These are phyloP conservation scores for Allobates femoralis DNA, from an alignment of 2,797 vertebrate species.

Conservation along the genomic window DNA sequence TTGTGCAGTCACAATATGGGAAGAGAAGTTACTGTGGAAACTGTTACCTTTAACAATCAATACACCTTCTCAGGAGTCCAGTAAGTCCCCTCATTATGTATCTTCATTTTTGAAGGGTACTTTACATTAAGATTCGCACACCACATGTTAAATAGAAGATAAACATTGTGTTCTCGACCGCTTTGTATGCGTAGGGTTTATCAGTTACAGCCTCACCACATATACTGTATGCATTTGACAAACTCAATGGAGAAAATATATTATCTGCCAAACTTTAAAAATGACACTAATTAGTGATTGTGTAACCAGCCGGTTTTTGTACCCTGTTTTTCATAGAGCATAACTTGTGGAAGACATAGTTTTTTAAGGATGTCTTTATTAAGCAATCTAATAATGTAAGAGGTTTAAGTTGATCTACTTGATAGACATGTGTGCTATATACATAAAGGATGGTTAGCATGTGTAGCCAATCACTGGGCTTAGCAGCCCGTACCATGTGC, in stretches of 20 bases:
- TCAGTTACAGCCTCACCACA: slow-evolving; percentile 7
- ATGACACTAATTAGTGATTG: slow-evolving; percentile 33
- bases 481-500: too few relatives aligned
- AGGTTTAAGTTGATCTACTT: not conserved
- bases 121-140: not conserved
- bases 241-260: slow-evolving; percentile 13
- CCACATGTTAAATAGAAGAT: not conserved
- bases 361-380: not conserved
- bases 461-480: too few relatives aligned
- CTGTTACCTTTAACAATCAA: too few relatives aligned
- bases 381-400: not conserved
- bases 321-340: slow-evolving; percentile 7
- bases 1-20: too few relatives aligned
- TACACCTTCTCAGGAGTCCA: not conserved
- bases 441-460: not conserved
- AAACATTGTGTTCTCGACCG: slow-evolving; percentile 16
- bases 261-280: slow-evolving; percentile 33
- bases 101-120: not conserved
- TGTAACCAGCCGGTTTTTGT: not conserved
- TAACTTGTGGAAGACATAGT: not conserved
- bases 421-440: not conserved
- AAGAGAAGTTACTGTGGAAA: too few relatives aligned
- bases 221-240: slow-evolving; percentile 28
- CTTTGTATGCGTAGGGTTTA: slow-evolving; percentile 7
- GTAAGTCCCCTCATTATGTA: not conserved